Base-by-base conservation (phyloP, 2,888 invertebrate genomes). In the Zygaena filipendulae region DNA sequence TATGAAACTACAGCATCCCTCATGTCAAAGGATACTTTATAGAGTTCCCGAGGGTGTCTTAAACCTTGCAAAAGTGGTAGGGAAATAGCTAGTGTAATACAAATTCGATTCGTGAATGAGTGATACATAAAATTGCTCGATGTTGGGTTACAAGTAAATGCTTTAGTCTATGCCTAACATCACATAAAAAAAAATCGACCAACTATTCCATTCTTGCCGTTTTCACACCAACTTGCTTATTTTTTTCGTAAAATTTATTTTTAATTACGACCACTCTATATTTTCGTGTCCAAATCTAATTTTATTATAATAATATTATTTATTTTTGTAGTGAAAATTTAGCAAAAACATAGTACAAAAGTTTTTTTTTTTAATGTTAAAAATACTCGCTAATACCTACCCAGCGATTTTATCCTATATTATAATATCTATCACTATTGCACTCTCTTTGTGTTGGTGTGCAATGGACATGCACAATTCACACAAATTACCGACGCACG, bases 311-410 rank as follows among this genome's bases (percentile, higher is more conserved):
- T 59, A 51, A 49, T 54, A 47, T 43, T 44, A 39, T n/a, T n/a
- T n/a, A n/a, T n/a, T n/a, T n/a, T 57, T 66, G 69, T 67, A 74
- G 77, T 79, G 77, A 77, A 77, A 75, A 75, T 75, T 77, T 79
- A 59, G 79, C 79, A 77, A 79, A n/a, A 79, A 79, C 77, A 77
- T 75, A 77, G 77, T 79, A 79, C 64, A 79, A 77, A 77, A 77
- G 59, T 72, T n/a, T n/a, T n/a, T n/a, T n/a, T n/a, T n/a, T n/a
- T n/a, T n/a, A n/a, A n/a, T n/a, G 77, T 72, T 72, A 75, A 72
- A 74, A 75, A 77, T 75, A 71, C 53, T 70, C 68, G 72, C 69
- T 55, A 62, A 64, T 6, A 46, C 52, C 77, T 79, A 77, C 74
- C 62, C 77, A 75, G 75, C 75, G 62, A 74, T 61, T 57, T 40